Conservation (phyloP, 2,113 vertebrate species). For the Colius striatus region DNA sequence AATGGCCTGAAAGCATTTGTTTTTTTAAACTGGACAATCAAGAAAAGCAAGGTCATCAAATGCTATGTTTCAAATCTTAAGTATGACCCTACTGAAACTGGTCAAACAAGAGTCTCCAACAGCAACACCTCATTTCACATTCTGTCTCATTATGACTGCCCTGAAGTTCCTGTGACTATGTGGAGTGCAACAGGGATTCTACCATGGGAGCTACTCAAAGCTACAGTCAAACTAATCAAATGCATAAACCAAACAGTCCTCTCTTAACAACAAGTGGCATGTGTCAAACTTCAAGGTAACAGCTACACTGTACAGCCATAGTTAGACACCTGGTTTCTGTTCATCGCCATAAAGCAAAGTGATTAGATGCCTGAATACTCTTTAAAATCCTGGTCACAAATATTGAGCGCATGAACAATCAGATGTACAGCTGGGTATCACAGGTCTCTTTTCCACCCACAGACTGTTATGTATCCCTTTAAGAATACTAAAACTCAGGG, state of each 20-base stretch:
- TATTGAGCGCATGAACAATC: neutral
- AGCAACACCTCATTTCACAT: fast-evolving
- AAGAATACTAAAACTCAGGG: neutral
- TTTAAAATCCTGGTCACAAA: neutral
- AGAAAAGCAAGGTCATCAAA: neutral
- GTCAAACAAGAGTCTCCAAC: neutral
- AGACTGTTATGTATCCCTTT: neutral
- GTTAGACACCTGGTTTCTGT: neutral
- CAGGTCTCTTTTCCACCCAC: neutral
- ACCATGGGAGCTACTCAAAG: neutral
- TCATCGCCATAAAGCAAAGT: neutral
- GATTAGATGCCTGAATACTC: neutral
- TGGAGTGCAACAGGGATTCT: neutral
- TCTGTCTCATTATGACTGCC: neutral
- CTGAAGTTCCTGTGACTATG: neutral
- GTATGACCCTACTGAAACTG: neutral
- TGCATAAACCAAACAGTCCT: neutral
- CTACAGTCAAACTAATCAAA: neutral
- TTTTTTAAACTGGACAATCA: neutral
- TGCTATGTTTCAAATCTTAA: neutral
- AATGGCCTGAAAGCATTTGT: neutral
- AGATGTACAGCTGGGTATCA: neutral
- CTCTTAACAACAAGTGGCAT: neutral
- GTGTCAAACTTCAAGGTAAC: neutral
- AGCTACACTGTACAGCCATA: neutral